These are phyloP conservation scores for Athalia cordata DNA, from an alignment of 2,888 invertebrate genomes.

Conservation along the genomic window DNA sequence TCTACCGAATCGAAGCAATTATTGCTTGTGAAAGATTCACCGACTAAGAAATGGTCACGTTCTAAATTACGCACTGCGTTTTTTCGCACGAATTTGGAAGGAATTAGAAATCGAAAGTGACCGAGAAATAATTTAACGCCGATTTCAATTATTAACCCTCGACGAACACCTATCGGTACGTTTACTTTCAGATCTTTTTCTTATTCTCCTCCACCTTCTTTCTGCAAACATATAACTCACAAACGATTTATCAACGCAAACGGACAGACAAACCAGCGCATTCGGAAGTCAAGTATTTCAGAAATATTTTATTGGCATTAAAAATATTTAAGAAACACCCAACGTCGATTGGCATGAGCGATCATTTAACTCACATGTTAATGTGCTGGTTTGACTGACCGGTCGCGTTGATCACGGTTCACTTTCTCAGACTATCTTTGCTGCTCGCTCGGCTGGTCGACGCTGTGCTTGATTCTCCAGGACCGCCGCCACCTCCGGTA, in stretches of 20 bases:
- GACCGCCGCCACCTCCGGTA: constrained; percentile 65
- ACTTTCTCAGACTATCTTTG: constrained; percentile 70
- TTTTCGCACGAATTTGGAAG: not conserved
- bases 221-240: constrained; percentile 37
- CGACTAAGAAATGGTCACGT: constrained; percentile 37
- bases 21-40: constrained; percentile 18
- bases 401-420: constrained; percentile 72
- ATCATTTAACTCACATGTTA: constrained; percentile 62
- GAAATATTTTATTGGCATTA: constrained; percentile 8
- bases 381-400: constrained; percentile 71
- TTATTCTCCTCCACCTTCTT: constrained; percentile 44
- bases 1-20: constrained; percentile 1
- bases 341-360: constrained; percentile 52
- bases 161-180: constrained; percentile 35
- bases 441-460: constrained; percentile 71
- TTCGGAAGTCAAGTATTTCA: constrained; percentile 50
- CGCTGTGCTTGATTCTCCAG: constrained; percentile 69
- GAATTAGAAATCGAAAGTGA: constrained; percentile 1
- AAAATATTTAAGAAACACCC: constrained; percentile 19
- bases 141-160: constrained; percentile 3
- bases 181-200: constrained; percentile 31
- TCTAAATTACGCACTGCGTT: not conserved
- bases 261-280: constrained; percentile 67
- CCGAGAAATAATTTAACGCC: not conserved
- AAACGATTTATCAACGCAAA: constrained; percentile 67